Percentiles rank a stretch among this genome's conserved stretches.
phyloP scores from a whole-genome alignment of 2,113 vertebrate genomes.

The Pseudois nayaur region DNA sequence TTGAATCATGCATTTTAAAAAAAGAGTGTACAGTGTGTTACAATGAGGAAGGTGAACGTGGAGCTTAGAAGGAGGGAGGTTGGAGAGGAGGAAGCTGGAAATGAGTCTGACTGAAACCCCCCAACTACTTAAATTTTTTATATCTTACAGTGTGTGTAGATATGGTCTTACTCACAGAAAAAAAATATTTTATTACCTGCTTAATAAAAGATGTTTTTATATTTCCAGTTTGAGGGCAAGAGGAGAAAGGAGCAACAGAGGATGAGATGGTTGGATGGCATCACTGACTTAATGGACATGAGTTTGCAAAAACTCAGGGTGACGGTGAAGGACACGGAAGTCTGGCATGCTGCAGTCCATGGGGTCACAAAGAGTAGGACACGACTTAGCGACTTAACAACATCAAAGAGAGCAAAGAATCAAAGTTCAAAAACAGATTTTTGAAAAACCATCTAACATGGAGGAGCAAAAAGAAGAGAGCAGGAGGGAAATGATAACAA shows the following conservation, averaged over 20 bases:
- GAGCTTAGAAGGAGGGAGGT: neutral
- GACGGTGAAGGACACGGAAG: neutral
- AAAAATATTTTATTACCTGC: neutral
- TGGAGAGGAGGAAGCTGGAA: neutral
- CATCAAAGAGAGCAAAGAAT: neutral
- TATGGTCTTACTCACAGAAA: neutral
- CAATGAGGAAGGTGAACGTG: neutral
- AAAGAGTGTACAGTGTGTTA: neutral
- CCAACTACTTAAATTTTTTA: neutral
- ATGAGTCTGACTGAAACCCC: neutral
- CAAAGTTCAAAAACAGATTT: neutral
- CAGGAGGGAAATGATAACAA: neutral
- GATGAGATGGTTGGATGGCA: neutral
- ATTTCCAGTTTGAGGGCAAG: neutral
- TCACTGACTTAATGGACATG: neutral
- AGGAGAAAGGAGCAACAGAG: neutral
- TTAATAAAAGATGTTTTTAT: neutral
- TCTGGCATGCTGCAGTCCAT: neutral
- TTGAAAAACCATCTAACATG: neutral
- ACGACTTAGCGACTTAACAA: neutral
- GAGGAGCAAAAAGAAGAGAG: neutral
- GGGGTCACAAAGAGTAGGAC: neutral
- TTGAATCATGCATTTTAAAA: neutral
- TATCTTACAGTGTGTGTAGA: neutral
- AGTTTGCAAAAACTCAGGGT: neutral